Base-by-base conservation (phyloP, 1,140 invertebrate genomes). In the Drosophila sechellia region DNA sequence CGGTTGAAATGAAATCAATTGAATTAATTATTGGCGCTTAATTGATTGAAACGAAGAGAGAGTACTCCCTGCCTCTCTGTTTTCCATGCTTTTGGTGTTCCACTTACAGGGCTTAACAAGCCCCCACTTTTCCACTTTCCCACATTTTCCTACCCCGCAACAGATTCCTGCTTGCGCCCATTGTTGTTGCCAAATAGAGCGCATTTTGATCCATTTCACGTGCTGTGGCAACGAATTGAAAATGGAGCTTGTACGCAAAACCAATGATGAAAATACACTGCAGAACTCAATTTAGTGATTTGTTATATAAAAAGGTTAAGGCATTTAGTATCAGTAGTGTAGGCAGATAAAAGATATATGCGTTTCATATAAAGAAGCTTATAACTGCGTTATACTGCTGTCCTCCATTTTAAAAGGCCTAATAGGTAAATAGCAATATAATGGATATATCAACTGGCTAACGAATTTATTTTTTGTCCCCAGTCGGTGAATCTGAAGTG, bases 1-100 rank as follows among this genome's bases (percentile, higher is more conserved):
- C 22, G 64, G 35, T 68, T 87, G 79, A 89, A 87, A 84, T 74
- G 79, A 87, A 89, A 84, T 87, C 84, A 87, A 87, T 87, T 89
- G 84, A 87, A 87, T 87, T 87, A 87, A 87, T 87, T 87, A 87
- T 87, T 84, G 84, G 79, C 84, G 84, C 84, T 87, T 89, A 87
- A 87, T 87, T 89, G 83, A 89, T 89, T 84, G 83, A 87, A 87
- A 89, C 84, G 76, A 83, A 89, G 79, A 68, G 79, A 83, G 56
- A 63, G 69, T 66, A 57, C 39, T 39, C 40, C 43, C 31, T 15
- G 31, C 15, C 55, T 3, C 56, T 8, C 8, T 6, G 4, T 15
- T 31, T 17, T 15, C 10, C 35, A 13, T 17, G 8, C 25, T 45
- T 11, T 43, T 50, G 52, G 20, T 68, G 48, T 37, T 39, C 60